Evolutionary conservation across 2,888 invertebrate species (phyloP), one percentile per base, ranked within the genome.

Genomic region (Zaprionus bogoriensis): DNA sequence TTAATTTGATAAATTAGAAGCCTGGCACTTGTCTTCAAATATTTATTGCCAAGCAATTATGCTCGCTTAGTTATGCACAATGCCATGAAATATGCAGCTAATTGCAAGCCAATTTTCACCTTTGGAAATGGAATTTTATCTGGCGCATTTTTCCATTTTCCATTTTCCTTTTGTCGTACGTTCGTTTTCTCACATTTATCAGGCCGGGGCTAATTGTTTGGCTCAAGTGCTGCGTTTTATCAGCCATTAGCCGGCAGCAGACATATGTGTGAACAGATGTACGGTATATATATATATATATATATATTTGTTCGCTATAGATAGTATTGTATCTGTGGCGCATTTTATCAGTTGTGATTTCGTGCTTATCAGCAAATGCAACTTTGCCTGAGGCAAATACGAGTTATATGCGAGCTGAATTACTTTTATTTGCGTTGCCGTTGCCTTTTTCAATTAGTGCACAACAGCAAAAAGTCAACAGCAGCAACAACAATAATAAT

Each of bases 401-500:
- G 23, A 30, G 42, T 25, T 47, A 60, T 47, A 62, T 44, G 52
- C 44, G 32, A 27, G 60, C 52, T 47, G 32, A 27, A 42, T 44
- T 41, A 39, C 28, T 54, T 42, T 60, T 72, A 72, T 67, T 72
- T 69, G 51, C n/a, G n/a, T 64, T 62, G 36, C 62, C 68, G 51
- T 77, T 69, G 65, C 57, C 57, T 57, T 77, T 79, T 79, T 69
- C 83, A 79, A 79, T 79, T 82, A 79, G 77, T 74, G 79, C 65
- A 58, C 52, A 59, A 52, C 45, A 52, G 48, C 58, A 52, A 45
- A 64, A 65, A 72, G 74, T 81, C 69, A 81, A 78, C 72, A 76
- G 17, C 14, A 54, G 19, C 67, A 77, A 71, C 67, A 76, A 14
- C 7, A 45, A 58, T 9, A 52, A 27, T 22, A 28, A n/a, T 7